Conservation (phyloP, 1,140 invertebrate species). For the Anagrus nilaparvatae region DNA sequence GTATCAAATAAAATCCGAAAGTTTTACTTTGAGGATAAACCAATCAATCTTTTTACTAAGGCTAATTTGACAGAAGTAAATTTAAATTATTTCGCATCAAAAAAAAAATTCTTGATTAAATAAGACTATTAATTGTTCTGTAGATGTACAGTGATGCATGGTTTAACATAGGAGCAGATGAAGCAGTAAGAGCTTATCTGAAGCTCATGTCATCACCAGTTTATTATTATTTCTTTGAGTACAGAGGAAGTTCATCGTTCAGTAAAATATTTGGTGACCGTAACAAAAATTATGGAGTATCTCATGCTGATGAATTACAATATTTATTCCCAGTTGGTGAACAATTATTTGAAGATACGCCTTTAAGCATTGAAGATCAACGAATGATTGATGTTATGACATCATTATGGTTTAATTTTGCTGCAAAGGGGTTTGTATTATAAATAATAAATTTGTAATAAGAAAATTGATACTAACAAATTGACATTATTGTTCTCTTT, state of each 20-base stretch:
- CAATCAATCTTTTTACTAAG: constrained; percentile 41
- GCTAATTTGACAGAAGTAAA: constrained; percentile 45
- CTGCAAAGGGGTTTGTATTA: constrained; percentile 50
- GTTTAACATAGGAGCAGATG: constrained; percentile 50
- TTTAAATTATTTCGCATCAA: constrained; percentile 7
- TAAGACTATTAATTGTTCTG: constrained; percentile 3
- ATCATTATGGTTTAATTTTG: constrained; percentile 61
- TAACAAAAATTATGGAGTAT: constrained; percentile 52
- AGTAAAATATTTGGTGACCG: constrained; percentile 55
- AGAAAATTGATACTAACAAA: no score
- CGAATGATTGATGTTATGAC: constrained; percentile 46
- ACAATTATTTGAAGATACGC: constrained; percentile 43
- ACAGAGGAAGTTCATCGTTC: constrained; percentile 56
- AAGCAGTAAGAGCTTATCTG: constrained; percentile 45
- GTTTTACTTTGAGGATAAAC: constrained; percentile 47
- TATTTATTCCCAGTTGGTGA: constrained; percentile 59
- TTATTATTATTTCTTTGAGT: constrained; percentile 57
- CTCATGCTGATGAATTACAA: constrained; percentile 63
- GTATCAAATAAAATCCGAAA: constrained; percentile 46
- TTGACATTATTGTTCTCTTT: no score
- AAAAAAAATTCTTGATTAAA: not conserved
- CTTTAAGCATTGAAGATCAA: constrained; percentile 39
- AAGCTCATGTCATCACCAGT: constrained; percentile 37
- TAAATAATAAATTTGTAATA: no score
- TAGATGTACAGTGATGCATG: constrained; percentile 61